A percentile compares a stretch with the other conserved stretches of the same genome.
phyloP scores from a whole-genome alignment of 2,888 invertebrate species.

The Fragum whitleyi region DNA sequence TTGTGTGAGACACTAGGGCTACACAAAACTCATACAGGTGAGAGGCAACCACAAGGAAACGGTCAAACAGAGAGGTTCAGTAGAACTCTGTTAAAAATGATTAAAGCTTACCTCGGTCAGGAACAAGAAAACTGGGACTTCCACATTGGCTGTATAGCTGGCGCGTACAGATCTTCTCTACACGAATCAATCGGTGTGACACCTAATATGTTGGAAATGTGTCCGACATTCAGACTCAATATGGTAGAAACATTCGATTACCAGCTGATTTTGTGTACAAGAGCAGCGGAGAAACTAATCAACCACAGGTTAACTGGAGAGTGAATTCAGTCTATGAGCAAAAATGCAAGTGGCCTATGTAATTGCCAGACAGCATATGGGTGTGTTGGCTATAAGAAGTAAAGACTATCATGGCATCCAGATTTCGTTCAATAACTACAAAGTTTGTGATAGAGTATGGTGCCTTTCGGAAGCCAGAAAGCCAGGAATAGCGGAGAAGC shows the following conservation, averaged over 20 bases:
- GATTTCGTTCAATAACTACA: conserved; percentile 21
- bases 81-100: conserved; percentile 52
- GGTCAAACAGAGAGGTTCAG: conserved; percentile 60
- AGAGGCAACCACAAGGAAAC: conserved; percentile 27
- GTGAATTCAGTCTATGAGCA: conserved; percentile 30
- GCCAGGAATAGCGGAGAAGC: conserved; percentile 40
- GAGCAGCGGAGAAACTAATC: background rate
- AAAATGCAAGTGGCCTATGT: conserved; percentile 45
- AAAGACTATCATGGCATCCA: conserved; percentile 48
- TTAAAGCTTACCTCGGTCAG: conserved; percentile 45
- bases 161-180: conserved; percentile 48
- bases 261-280: conserved; percentile 39
- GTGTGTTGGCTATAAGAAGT: conserved; percentile 23
- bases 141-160: conserved; percentile 48
- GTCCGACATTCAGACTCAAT: no score
- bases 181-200: no score
- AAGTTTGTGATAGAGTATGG: conserved; percentile 54
- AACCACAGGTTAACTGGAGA: conserved; percentile 8
- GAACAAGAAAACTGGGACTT: conserved; percentile 59
- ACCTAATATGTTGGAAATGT: conserved; percentile 47
- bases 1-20: background rate
- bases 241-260: conserved; percentile 46
- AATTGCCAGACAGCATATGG: conserved; percentile 45
- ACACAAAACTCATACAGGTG: background rate
- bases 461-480: conserved; percentile 42